Percentiles rank a stretch among this genome's conserved stretches.
These are phyloP conservation scores for Thalassaphorura encarpata DNA, from an alignment of 1,140 invertebrate genomes.

Conservation along the genomic window DNA sequence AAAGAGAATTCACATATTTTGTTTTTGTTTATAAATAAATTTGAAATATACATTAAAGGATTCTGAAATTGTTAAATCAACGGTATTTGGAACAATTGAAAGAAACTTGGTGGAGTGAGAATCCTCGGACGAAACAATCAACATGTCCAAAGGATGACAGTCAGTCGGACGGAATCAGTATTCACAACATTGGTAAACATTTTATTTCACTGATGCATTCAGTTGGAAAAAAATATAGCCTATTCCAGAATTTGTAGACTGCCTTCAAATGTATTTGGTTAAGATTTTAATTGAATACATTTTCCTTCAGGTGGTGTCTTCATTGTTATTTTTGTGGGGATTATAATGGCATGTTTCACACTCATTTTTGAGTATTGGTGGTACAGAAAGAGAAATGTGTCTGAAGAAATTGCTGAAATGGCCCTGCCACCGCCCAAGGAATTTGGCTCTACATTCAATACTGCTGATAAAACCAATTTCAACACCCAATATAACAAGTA, in stretches of 20 bases:
- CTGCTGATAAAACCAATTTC: constrained; percentile 31
- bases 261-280: neutral
- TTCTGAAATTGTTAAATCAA: constrained; percentile 83
- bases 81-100: constrained; percentile 84
- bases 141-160: constrained; percentile 85
- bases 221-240: too few relatives aligned
- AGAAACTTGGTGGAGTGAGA: constrained; percentile 91
- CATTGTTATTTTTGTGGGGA: constrained; percentile 89
- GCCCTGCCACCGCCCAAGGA: constrained; percentile 30
- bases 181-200: constrained; percentile 88
- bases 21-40: too few relatives aligned
- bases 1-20: neutral
- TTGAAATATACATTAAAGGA: constrained; percentile 52
- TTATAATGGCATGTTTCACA: constrained; percentile 79
- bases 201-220: too few relatives aligned
- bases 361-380: constrained; percentile 92
- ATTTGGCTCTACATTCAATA: constrained; percentile 14
- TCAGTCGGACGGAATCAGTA: constrained; percentile 91
- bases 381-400: constrained; percentile 46
- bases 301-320: constrained; percentile 71
- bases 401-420: constrained; percentile 33
- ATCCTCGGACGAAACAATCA: constrained; percentile 53
- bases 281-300: neutral
- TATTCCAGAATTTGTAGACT: neutral
- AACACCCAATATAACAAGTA: constrained; percentile 34